phyloP scores from a whole-genome alignment of 2,797 vertebrate species.

The Melanotaenia boesemani region DNA sequence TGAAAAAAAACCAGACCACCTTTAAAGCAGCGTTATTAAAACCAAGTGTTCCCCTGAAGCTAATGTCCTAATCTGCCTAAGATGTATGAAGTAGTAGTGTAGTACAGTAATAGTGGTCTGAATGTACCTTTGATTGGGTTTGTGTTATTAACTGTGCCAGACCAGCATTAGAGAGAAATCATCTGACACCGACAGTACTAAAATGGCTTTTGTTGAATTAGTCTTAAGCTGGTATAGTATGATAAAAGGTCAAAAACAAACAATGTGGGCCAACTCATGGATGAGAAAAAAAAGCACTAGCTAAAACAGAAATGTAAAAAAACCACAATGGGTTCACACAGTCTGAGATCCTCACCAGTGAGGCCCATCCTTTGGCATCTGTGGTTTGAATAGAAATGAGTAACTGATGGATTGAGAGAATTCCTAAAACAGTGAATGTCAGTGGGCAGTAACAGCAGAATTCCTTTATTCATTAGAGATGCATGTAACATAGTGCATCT shows the following conservation, averaged over 20 bases:
- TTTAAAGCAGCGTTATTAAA: slow-evolving; percentile 67
- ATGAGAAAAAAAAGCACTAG: slow-evolving; percentile 1
- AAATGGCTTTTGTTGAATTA: slow-evolving; percentile 60
- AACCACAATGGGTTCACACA: slow-evolving; percentile 43
- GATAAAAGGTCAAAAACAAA: slow-evolving; percentile 20
- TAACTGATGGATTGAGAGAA: slow-evolving; percentile 20
- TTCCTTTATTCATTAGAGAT: slow-evolving; percentile 39
- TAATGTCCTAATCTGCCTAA: slow-evolving; percentile 1
- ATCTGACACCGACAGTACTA: slow-evolving; percentile 40
- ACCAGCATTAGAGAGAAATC: slow-evolving; percentile 13
- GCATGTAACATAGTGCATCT: slow-evolving; percentile 22
- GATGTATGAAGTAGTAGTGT: slow-evolving; percentile 21
- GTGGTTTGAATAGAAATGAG: slow-evolving; percentile 36
- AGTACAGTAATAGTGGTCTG: slow-evolving; percentile 23
- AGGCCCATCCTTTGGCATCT: slow-evolving; percentile 77
- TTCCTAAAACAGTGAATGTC: slow-evolving; percentile 52
- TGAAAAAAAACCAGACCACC: slow-evolving; percentile 47
- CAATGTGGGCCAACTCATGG: slow-evolving; percentile 3
- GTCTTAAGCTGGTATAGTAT: slow-evolving; percentile 61
- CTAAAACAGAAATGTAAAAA: slow-evolving; percentile 38
- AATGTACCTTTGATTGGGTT: slow-evolving; percentile 52
- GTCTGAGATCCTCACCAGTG: slow-evolving; percentile 47
- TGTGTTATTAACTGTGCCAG: slow-evolving; percentile 31
- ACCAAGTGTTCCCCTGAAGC: slow-evolving; percentile 40
- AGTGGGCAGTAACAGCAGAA: slow-evolving; percentile 50